Base-by-base conservation (phyloP, 2,888 invertebrate species). In the Drosophila hawaiiensis region DNA sequence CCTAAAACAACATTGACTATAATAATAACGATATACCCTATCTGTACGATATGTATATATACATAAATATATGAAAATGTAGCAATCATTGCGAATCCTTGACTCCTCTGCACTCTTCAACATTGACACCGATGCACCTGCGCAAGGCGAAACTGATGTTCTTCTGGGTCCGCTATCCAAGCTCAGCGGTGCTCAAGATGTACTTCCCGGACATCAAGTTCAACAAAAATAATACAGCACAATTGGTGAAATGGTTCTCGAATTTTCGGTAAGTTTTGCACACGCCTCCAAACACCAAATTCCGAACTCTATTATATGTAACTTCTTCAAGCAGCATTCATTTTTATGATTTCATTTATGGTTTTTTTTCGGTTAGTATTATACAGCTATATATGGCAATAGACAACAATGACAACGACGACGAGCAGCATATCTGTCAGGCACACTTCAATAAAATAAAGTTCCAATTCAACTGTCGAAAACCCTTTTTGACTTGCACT, bases 181-280 rank as follows among this genome's bases (percentile, higher is more conserved):
- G 98, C 94, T 99, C 99, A 77, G 97, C 99, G 92, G 98, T 99
- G 89, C 97, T 99, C 94, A 99, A 99, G 95, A 98, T 99, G 96
- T 99, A 98, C 96, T 99, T 99, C 95, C 99, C 99, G 50, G 99
- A 99, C 95, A 99, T 99, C 95, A 98, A 98, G 94, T 99, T 99
- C 96, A 99, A 99, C 96, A 99, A 99, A 95, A 99, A 99, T 95
- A 99, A 99, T 95, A 99, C 99, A 86, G 99, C 99, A 92, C 99
- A 99, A 95, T 97, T 99, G 94, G 99, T 99, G 95, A 99, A 99
- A 94, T 99, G 99, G 99, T 99, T 99, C 96, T 99, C 99, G 93
- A 99, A 99, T 94, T 99, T 99, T 95, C 96, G 99, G 99, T 99
- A 94, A 96, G 97, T 95, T 22, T 49, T 56, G 50, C 53, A 60